A percentile compares a stretch with the other conserved stretches of the same genome.
Evolutionary conservation across 1,140 invertebrate genomes (phyloP).

Genomic region (Lepidotrigona ventralis): DNA sequence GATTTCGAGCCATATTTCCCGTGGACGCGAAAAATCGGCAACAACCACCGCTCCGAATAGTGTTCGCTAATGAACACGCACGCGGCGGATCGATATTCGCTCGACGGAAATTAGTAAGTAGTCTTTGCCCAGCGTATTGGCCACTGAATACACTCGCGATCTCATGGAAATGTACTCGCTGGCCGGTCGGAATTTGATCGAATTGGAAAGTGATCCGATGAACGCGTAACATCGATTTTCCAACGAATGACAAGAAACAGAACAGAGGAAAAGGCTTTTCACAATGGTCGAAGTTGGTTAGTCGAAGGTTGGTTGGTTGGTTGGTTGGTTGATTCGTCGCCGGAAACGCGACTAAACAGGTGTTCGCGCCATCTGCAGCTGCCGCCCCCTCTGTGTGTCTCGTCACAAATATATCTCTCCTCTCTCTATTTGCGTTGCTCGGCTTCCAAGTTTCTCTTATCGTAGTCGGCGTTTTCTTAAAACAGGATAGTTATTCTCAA

Average conservation of each 20-base stretch:
- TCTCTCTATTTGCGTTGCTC: conserved; percentile 12
- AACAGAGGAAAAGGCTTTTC: not conserved
- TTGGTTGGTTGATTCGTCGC: not conserved
- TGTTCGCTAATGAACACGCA: conserved; percentile 2
- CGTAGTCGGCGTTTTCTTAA: conserved; percentile 25
- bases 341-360: conserved; percentile 63
- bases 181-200: not conserved
- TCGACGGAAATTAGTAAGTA: conserved; percentile 37
- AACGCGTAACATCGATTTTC: no score
- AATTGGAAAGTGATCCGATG: conserved; percentile 17
- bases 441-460: not conserved
- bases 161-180: not conserved
- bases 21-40: conserved; percentile 11
- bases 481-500: conserved; percentile 46
- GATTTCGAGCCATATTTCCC: conserved; percentile 28
- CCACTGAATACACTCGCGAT: not conserved
- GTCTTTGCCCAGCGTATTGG: not conserved
- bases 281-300: not conserved
- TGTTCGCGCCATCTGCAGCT: conserved; percentile 56
- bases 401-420: conserved; percentile 46
- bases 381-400: conserved; percentile 25
- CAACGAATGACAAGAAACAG: not conserved
- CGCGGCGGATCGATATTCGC: conserved; percentile 9
- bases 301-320: no score
- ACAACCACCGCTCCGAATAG: not conserved